phyloP scores from a whole-genome alignment of 2,113 vertebrate genomes.

The Myiopsitta monachus region DNA sequence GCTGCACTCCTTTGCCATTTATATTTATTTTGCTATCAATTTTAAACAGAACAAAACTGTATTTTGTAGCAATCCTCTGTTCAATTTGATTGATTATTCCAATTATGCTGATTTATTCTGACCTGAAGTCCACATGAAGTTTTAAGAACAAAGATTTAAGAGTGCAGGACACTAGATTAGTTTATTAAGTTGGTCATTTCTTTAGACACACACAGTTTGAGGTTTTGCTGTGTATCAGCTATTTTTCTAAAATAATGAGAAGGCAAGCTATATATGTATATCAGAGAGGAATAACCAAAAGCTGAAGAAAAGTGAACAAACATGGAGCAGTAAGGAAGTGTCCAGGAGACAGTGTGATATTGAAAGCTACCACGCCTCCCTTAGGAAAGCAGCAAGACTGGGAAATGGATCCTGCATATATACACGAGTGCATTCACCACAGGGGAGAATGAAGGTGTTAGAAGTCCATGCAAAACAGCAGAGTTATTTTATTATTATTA shows the following conservation, averaged over 20 bases:
- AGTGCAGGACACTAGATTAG: not conserved
- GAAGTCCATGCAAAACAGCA: not conserved
- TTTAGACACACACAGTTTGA: not conserved
- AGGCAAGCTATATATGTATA: not conserved
- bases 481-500: not conserved
- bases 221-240: not conserved
- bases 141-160: not conserved
- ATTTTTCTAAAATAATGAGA: not conserved
- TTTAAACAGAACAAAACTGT: not conserved
- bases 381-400: not conserved
- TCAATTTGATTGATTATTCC: not conserved
- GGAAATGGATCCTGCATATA: fast-evolving
- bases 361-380: not conserved
- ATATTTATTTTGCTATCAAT: not conserved
- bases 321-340: not conserved
- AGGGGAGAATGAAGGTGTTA: not conserved
- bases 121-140: not conserved
- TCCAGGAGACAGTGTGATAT: not conserved
- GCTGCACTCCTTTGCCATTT: not conserved
- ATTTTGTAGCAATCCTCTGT: not conserved
- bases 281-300: not conserved
- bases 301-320: not conserved
- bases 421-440: fast-evolving
- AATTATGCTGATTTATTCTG: not conserved
- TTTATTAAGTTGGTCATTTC: not conserved